Evolutionary conservation across 2,113 vertebrate genomes (phyloP).

Genomic region (Pandion haliaetus): DNA sequence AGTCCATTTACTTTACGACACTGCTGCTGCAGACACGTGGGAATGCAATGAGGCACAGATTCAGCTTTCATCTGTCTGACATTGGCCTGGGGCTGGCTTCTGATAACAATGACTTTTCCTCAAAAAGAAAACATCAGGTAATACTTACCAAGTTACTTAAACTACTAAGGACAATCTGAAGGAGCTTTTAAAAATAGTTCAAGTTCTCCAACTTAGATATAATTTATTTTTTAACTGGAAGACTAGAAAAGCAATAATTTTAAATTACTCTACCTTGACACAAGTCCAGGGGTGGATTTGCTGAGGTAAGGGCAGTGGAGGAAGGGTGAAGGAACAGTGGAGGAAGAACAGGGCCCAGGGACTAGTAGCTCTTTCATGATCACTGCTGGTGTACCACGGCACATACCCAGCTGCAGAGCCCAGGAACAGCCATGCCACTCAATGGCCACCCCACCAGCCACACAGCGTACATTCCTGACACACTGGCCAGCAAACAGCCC

Average conservation of each 20-base stretch:
- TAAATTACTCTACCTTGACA: not conserved
- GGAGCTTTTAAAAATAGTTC: not conserved
- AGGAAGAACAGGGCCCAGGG: not conserved
- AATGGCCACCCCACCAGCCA: not conserved
- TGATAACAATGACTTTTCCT: not conserved
- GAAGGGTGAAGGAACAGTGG: not conserved
- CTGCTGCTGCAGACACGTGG: not conserved
- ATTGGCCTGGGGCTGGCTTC: not conserved
- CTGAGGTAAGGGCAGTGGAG: not conserved
- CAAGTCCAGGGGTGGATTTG: not conserved
- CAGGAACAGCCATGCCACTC: not conserved
- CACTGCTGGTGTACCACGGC: rapidly evolving
- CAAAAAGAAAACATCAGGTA: not conserved
- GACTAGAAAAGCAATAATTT: not conserved
- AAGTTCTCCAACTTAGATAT: not conserved
- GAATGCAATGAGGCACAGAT: not conserved
- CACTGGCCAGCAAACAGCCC: not conserved
- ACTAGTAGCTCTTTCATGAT: not conserved
- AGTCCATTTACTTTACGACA: not conserved
- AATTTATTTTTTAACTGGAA: not conserved
- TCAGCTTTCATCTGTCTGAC: not conserved
- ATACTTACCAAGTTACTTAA: not conserved
- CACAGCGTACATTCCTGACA: not conserved
- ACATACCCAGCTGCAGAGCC: not conserved
- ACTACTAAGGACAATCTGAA: not conserved